Percentiles rank a stretch among this genome's conserved stretches.
Evolutionary conservation across 2,113 vertebrate species (phyloP).

Genomic region (Saccopteryx bilineata): DNA sequence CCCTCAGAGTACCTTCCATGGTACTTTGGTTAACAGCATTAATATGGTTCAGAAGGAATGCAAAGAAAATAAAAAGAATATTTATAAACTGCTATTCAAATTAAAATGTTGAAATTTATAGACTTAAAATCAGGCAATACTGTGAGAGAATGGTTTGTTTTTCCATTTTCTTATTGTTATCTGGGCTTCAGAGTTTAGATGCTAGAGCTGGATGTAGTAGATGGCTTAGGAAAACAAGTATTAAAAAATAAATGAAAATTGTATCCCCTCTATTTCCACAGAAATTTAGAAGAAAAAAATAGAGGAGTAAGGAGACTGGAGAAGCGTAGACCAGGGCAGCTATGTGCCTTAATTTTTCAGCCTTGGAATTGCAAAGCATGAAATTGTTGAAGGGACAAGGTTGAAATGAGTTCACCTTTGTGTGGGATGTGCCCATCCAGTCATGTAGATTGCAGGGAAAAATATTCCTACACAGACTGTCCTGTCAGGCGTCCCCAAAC

Average conservation of each 20-base stretch:
- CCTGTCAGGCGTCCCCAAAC: no score
- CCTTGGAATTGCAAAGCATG: neutral
- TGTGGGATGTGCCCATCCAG: neutral
- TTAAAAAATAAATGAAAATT: neutral
- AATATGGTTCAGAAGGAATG: neutral
- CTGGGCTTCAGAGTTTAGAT: neutral
- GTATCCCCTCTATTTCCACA: neutral
- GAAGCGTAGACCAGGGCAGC: neutral
- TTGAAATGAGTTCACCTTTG: neutral
- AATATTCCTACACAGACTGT: neutral
- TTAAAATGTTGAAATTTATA: neutral
- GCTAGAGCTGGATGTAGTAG: neutral
- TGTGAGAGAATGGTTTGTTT: neutral
- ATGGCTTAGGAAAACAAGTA: neutral
- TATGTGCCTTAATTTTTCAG: neutral
- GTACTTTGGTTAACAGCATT: neutral
- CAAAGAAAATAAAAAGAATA: neutral
- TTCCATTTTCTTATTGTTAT: neutral
- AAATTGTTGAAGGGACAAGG: neutral
- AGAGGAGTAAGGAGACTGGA: neutral
- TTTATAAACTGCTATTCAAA: constrained; percentile 22
- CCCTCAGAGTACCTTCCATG: neutral
- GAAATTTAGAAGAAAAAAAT: neutral
- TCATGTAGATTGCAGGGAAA: neutral
- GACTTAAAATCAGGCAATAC: neutral